phyloP scores from a whole-genome alignment of 2,113 vertebrate genomes.

The Piaya cayana region DNA sequence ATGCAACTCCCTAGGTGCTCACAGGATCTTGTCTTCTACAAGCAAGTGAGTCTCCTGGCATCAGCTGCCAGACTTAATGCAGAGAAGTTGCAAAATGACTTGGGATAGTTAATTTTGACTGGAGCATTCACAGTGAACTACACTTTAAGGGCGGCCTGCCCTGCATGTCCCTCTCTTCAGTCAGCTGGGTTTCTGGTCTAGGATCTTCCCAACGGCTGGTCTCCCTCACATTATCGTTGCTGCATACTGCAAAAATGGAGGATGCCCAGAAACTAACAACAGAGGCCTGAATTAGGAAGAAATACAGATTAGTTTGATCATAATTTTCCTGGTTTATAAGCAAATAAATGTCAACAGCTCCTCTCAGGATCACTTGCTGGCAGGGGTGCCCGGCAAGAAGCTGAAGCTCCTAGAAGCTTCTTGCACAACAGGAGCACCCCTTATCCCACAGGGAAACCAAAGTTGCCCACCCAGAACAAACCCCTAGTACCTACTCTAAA shows the following conservation, averaged over 20 bases:
- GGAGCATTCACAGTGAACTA: background rate
- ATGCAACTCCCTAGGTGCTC: rapidly evolving
- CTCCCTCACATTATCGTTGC: background rate
- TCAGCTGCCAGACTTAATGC: background rate
- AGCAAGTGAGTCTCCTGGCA: rapidly evolving
- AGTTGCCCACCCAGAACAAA: background rate
- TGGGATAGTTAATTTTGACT: background rate
- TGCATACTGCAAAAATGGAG: rapidly evolving
- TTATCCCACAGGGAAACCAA: background rate
- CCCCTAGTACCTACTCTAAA: background rate
- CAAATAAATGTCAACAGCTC: background rate
- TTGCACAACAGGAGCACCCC: background rate
- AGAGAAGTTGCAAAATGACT: background rate
- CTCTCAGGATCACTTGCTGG: rapidly evolving
- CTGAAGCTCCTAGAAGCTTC: background rate
- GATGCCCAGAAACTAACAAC: background rate
- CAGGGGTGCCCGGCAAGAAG: background rate
- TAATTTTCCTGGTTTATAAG: background rate
- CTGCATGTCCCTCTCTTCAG: background rate
- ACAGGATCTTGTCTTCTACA: background rate
- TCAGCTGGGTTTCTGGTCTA: background rate
- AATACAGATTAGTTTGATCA: background rate
- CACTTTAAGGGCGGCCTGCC: background rate
- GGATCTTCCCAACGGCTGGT: background rate
- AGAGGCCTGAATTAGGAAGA: background rate